Conservation (phyloP, 2,888 invertebrate genomes). For the Microctonus aethiopoides region DNA sequence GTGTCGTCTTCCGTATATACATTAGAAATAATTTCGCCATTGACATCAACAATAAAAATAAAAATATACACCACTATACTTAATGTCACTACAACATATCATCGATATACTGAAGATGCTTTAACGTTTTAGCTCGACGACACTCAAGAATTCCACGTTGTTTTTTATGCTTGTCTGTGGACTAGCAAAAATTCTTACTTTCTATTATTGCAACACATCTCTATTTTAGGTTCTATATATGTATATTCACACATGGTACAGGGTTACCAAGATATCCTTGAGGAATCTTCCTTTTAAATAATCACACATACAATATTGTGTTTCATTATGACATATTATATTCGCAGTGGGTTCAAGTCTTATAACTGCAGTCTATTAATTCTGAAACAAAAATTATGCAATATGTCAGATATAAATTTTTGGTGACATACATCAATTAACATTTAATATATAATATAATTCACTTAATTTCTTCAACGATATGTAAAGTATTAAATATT, state of each 20-base stretch:
- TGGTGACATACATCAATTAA: no score
- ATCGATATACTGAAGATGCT: background rate
- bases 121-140: background rate
- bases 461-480: no score
- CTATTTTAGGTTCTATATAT: background rate
- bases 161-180: background rate
- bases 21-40: background rate
- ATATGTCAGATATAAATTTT: no score
- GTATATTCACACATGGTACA: background rate
- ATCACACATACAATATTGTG: background rate
- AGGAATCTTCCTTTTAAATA: background rate
- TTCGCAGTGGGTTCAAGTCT: background rate
- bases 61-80: background rate
- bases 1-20: background rate
- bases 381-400: no score
- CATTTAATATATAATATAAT: no score
- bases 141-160: background rate
- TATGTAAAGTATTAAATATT: no score
- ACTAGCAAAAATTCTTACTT: background rate
- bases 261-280: background rate
- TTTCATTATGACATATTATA: no score
- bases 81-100: background rate
- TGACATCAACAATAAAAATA: background rate
- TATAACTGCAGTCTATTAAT: background rate
- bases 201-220: background rate